phyloP scores from a whole-genome alignment of 64 coral and sea anemone species.

The Montipora cactus region DNA sequence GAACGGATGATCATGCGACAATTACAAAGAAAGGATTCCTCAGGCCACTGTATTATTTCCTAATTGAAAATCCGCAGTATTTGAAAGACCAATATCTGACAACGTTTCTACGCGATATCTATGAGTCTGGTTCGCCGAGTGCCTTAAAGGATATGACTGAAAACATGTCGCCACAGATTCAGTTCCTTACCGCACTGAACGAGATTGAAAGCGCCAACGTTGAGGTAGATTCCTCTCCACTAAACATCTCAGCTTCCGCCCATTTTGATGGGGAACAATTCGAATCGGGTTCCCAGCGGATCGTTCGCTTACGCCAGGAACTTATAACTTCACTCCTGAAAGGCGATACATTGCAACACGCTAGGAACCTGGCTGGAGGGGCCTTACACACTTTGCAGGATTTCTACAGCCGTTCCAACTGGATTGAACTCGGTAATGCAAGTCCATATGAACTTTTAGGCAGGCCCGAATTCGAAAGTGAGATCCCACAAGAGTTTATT shows the following conservation, averaged over 20 bases:
- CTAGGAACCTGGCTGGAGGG: slow-evolving; percentile 60
- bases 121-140: slow-evolving; percentile 9
- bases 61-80: slow-evolving; percentile 52
- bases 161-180: slow-evolving; percentile 62
- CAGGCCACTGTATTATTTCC: not conserved
- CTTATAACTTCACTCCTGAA: slow-evolving; percentile 52
- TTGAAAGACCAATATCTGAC: slow-evolving; percentile 23
- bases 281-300: slow-evolving; percentile 14
- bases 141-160: not conserved
- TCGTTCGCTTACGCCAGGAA: slow-evolving; percentile 51
- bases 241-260: slow-evolving; percentile 29
- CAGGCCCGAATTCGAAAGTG: slow-evolving; percentile 19
- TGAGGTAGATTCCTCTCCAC: slow-evolving; percentile 43
- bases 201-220: slow-evolving; percentile 73
- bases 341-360: slow-evolving; percentile 60
- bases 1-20: slow-evolving; percentile 17
- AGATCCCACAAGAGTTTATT: slow-evolving; percentile 13
- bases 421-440: slow-evolving; percentile 79
- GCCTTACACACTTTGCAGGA: slow-evolving; percentile 82
- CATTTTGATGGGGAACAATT: slow-evolving; percentile 90
- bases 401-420: slow-evolving; percentile 89
- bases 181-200: slow-evolving; percentile 74
- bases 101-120: slow-evolving; percentile 15
- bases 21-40: slow-evolving; percentile 35
- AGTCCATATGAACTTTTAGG: slow-evolving; percentile 17